A percentile compares a stretch with the other conserved stretches of the same genome.
Conservation (phyloP, 2,888 invertebrate species). For the Laspeyria flexula region DNA sequence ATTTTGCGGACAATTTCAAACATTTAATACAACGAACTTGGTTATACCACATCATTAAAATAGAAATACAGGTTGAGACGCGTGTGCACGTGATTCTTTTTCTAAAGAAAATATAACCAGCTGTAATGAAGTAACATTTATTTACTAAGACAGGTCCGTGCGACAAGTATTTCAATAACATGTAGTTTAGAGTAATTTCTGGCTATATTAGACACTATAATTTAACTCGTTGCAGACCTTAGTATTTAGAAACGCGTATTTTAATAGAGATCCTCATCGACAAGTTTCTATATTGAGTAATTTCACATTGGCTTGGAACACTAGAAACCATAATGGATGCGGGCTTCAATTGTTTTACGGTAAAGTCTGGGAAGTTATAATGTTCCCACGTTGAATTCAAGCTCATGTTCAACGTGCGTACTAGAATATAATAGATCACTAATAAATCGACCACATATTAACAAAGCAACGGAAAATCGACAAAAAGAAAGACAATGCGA, state of each 20-base stretch:
- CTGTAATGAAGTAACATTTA: not conserved
- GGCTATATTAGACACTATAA: not conserved
- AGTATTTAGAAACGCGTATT: slow-evolving; percentile 19
- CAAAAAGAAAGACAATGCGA: slow-evolving; percentile 67
- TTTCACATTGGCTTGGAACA: slow-evolving; percentile 31
- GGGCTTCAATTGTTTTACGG: slow-evolving; percentile 29
- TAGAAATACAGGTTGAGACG: slow-evolving; percentile 28
- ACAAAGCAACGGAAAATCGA: slow-evolving; percentile 60
- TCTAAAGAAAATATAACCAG: not conserved
- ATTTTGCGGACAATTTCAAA: slow-evolving; percentile 64
- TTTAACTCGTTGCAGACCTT: not conserved
- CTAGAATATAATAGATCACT: slow-evolving; percentile 35
- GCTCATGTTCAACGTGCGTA: slow-evolving; percentile 32
- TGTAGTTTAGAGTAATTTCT: not conserved
- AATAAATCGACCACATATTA: slow-evolving; percentile 30
- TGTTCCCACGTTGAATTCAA: slow-evolving; percentile 38
- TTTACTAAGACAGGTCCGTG: not conserved
- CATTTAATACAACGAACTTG: slow-evolving; percentile 66
- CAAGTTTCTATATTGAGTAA: slow-evolving; percentile 28
- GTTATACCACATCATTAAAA: slow-evolving; percentile 58
- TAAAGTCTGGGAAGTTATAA: slow-evolving; percentile 28
- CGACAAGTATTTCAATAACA: not conserved
- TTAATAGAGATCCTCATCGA: slow-evolving; percentile 9
- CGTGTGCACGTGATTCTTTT: slow-evolving; percentile 16
- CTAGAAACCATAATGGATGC: slow-evolving; percentile 34